phyloP scores from a whole-genome alignment of 2,888 invertebrate genomes.

The Scaptomyza flava region DNA sequence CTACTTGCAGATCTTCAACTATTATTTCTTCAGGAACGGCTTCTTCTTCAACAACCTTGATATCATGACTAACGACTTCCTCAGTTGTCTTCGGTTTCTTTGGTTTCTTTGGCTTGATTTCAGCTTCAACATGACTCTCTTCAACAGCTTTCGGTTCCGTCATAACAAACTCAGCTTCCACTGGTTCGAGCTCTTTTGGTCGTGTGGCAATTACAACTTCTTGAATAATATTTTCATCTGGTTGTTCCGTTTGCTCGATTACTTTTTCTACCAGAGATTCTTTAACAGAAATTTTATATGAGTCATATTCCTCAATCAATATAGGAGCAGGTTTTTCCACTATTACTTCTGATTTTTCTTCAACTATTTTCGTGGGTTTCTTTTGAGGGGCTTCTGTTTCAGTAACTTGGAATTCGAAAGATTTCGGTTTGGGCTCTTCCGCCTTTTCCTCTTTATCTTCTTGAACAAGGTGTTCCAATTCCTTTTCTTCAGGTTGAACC shows the following conservation, averaged over 20 bases:
- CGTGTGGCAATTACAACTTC: constrained; percentile 38
- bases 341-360: constrained; percentile 58
- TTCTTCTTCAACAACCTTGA: constrained; percentile 72
- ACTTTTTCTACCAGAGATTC: constrained; percentile 64
- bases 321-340: constrained; percentile 51
- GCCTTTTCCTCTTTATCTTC: constrained; percentile 20
- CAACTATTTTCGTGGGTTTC: constrained; percentile 60
- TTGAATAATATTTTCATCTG: constrained; percentile 53
- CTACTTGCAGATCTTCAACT: constrained; percentile 45
- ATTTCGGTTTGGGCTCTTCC: constrained; percentile 35
- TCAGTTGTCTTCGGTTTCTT: constrained; percentile 73
- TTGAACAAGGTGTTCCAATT: constrained; percentile 16
- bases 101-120: constrained; percentile 73
- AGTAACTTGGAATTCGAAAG: constrained; percentile 70
- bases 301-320: constrained; percentile 58
- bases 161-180: constrained; percentile 73
- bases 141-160: constrained; percentile 72
- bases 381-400: constrained; percentile 73
- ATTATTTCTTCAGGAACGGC: constrained; percentile 42
- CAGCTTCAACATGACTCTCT: constrained; percentile 65
- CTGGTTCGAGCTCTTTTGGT: constrained; percentile 67
- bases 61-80: constrained; percentile 66
- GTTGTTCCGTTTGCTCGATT: constrained; percentile 49
- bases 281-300: constrained; percentile 74
- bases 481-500: constrained; percentile 28